A percentile compares a stretch with the other conserved stretches of the same genome.
phyloP scores from a whole-genome alignment of 2,797 vertebrate genomes.

The Sebastolobus altivelis region DNA sequence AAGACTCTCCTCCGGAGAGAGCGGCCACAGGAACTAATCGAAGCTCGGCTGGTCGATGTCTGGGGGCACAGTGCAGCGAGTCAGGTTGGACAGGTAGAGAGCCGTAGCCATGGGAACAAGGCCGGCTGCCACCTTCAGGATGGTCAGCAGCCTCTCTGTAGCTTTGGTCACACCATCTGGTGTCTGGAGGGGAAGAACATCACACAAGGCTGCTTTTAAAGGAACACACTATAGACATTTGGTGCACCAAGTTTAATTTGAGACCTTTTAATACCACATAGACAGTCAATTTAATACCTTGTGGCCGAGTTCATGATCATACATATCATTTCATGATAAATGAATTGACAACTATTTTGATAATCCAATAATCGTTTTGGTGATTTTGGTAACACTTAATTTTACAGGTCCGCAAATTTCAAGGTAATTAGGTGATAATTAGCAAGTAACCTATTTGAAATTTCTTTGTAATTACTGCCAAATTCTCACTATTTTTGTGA shows the following conservation, averaged over 20 bases:
- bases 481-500: not conserved
- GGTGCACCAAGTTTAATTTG: no score
- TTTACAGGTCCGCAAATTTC: no score
- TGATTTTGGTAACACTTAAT: no score
- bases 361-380: not conserved
- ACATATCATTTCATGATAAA: not conserved
- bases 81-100: conserved; percentile 87
- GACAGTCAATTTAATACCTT: no score
- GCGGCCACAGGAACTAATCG: conserved; percentile 53
- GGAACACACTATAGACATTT: not conserved
- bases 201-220: not conserved
- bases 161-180: conserved; percentile 77
- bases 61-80: conserved; percentile 74
- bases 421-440: no score
- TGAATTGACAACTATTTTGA: not conserved
- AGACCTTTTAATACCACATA: not conserved
- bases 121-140: conserved; percentile 89
- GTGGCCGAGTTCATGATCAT: not conserved
- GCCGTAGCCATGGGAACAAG: conserved; percentile 86
- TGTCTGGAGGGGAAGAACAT: conserved; percentile 77
- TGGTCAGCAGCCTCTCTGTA: conserved; percentile 86
- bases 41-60: conserved; percentile 80
- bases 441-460: no score
- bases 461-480: no score
- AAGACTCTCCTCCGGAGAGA: not conserved